Conservation (phyloP, 2,888 invertebrate genomes). For the Scaptomyza tumidula region DNA sequence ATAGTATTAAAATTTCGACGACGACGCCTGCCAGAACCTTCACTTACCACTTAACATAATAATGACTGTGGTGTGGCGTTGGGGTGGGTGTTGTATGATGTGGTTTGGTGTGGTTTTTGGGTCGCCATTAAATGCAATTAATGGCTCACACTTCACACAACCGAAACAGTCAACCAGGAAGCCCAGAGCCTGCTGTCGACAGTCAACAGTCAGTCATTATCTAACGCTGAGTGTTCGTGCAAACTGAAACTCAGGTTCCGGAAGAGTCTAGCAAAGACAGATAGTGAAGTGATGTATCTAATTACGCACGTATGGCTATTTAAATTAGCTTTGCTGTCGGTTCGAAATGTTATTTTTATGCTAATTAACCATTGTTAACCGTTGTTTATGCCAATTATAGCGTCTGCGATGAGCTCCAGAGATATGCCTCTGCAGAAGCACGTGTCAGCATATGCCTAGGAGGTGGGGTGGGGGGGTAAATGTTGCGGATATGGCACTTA, state of each 20-base stretch:
- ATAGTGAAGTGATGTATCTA: conserved; percentile 41
- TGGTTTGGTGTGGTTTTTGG: conserved; percentile 32
- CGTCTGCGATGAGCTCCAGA: conserved; percentile 21
- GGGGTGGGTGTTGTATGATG: background rate
- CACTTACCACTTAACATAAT: conserved; percentile 58
- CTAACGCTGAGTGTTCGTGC: conserved; percentile 17
- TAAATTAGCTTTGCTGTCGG: conserved; percentile 60
- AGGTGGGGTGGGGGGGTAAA: background rate
- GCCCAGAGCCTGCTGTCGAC: conserved; percentile 13
- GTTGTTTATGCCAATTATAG: conserved; percentile 76
- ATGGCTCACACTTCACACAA: conserved; percentile 52
- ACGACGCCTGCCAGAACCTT: conserved; percentile 37
- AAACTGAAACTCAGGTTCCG: too few species aligned
- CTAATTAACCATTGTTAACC: conserved; percentile 75
- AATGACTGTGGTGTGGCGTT: conserved; percentile 13
- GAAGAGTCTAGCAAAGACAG: background rate
- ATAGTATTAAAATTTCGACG: conserved; percentile 58
- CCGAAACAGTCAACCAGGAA: conserved; percentile 41
- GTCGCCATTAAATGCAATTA: conserved; percentile 56
- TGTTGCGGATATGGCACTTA: background rate
- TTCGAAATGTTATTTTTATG: conserved; percentile 78
- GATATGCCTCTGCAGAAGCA: conserved; percentile 3
- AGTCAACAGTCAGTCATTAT: conserved; percentile 23
- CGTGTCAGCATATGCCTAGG: conserved; percentile 20
- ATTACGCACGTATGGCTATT: conserved; percentile 76